phyloP scores from a whole-genome alignment of 2,797 vertebrate genomes.

The Valencia hispanica region DNA sequence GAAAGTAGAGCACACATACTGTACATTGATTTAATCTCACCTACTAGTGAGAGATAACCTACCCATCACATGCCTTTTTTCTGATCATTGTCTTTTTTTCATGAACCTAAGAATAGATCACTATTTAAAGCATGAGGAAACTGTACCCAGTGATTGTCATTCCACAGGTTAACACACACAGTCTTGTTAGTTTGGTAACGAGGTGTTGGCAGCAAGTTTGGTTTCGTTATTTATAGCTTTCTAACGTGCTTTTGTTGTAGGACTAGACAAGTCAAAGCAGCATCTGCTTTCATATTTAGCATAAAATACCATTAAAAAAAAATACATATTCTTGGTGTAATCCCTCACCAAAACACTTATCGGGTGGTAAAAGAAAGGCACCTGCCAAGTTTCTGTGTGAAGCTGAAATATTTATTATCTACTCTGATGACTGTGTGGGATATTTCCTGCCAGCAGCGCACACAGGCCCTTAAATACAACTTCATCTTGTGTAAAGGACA shows the following conservation, averaged over 20 bases:
- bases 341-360: neutral
- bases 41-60: neutral
- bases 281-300: neutral
- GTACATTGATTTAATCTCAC: neutral
- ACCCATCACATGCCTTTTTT: too few species aligned
- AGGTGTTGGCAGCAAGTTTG: neutral
- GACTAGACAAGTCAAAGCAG: neutral
- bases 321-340: neutral
- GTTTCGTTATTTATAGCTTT: neutral
- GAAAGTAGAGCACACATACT: neutral
- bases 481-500: constrained; percentile 23
- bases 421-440: constrained; percentile 21
- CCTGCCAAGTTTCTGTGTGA: constrained; percentile 34
- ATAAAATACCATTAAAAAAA: neutral
- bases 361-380: constrained; percentile 12
- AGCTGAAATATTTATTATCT: constrained; percentile 33
- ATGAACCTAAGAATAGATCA: neutral
- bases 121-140: neutral
- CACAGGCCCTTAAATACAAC: constrained; percentile 9
- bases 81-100: neutral
- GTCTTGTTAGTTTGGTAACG: neutral
- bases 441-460: constrained; percentile 32
- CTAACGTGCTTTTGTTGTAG: too few species aligned
- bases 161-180: neutral
- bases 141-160: neutral